Evolutionary conservation across 2,113 vertebrate genomes (phyloP).

Genomic region (Sclerurus mexicanus): DNA sequence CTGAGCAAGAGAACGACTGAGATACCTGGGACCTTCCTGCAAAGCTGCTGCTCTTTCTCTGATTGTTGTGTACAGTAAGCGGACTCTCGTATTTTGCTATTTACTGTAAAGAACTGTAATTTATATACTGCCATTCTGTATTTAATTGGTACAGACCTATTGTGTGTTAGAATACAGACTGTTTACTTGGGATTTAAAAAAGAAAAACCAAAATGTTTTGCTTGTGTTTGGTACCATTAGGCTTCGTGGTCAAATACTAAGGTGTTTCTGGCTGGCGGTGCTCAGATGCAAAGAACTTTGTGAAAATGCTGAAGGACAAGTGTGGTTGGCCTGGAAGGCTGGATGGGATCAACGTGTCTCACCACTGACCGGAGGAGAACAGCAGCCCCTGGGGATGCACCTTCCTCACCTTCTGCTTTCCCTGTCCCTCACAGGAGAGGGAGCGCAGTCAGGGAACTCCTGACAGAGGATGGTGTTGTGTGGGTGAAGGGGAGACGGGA

Average conservation of each 20-base stretch:
- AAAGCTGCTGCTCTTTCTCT: conserved; percentile 90
- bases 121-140: conserved; percentile 90
- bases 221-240: conserved; percentile 28
- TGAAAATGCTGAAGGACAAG: neutral
- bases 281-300: neutral
- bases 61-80: conserved; percentile 89
- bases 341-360: neutral
- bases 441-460: neutral
- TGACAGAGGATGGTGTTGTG: neutral
- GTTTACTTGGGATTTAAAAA: conserved; percentile 78
- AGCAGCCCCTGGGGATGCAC: neutral
- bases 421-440: rapidly evolving
- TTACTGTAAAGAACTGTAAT: conserved; percentile 96
- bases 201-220: neutral
- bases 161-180: conserved; percentile 93
- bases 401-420: neutral
- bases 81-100: conserved; percentile 87
- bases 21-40: conserved; percentile 83
- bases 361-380: rapidly evolving
- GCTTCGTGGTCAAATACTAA: neutral
- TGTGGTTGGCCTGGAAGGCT: neutral
- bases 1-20: conserved; percentile 68
- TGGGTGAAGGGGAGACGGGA: neutral
- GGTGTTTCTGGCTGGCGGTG: neutral
- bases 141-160: conserved; percentile 88